Evolutionary conservation across 2,797 vertebrate genomes (phyloP).

Genomic region (Arctocebus calabarensis): DNA sequence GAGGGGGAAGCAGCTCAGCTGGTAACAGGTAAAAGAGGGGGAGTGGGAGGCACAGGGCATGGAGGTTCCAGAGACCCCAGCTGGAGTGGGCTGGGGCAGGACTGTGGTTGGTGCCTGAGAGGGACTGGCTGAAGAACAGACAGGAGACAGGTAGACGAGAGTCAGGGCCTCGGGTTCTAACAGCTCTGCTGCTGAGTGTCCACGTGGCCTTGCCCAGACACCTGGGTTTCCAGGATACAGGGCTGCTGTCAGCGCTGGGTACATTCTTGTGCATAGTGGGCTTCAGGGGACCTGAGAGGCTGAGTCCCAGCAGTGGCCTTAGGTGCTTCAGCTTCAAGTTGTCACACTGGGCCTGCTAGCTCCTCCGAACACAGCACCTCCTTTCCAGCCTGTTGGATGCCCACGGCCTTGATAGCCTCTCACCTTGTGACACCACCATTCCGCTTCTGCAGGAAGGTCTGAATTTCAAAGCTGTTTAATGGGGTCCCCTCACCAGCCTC

Average conservation of each 20-base stretch:
- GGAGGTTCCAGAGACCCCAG: background rate
- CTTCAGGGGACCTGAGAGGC: background rate
- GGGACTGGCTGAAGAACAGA: background rate
- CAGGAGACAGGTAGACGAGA: background rate
- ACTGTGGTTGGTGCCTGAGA: rapidly evolving
- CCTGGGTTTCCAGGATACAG: background rate
- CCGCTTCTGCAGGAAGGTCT: constrained; percentile 51
- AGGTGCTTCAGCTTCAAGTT: background rate
- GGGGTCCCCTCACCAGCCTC: background rate
- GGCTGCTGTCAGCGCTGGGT: background rate
- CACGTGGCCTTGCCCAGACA: background rate
- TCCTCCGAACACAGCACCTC: background rate
- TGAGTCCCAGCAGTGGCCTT: background rate
- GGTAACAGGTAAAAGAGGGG: background rate
- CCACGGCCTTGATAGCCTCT: background rate
- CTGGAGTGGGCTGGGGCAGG: background rate
- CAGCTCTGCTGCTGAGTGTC: background rate
- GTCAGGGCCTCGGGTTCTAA: background rate
- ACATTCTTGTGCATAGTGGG: rapidly evolving
- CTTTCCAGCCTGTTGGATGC: too few relatives aligned
- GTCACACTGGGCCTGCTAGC: background rate
- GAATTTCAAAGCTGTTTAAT: constrained; percentile 67
- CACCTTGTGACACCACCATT: constrained; percentile 23
- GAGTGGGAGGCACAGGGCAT: rapidly evolving
- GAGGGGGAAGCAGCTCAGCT: background rate